Percentiles rank a stretch among this genome's conserved stretches.
These are phyloP conservation scores for Ceraclea dissimilis DNA, from an alignment of 2,888 invertebrate genomes.

Conservation along the genomic window DNA sequence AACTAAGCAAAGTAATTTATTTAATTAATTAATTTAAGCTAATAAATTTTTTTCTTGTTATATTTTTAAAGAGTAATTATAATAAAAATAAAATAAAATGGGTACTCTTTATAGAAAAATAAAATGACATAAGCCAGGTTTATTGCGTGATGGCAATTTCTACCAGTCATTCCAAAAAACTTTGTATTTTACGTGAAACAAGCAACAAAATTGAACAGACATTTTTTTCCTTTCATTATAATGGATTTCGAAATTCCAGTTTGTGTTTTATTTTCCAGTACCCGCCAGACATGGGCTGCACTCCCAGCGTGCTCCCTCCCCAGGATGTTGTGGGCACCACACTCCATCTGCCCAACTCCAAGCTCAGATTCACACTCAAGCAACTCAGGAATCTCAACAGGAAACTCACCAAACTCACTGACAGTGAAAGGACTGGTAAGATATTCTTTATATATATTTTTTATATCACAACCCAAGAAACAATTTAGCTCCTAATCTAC, in stretches of 20 bases:
- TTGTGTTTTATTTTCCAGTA: conserved; percentile 2
- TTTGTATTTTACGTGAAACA: too few species aligned
- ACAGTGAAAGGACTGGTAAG: conserved; percentile 41
- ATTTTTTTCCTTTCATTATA: too few species aligned
- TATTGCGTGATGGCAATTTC: too few species aligned
- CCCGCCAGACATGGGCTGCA: conserved; percentile 22
- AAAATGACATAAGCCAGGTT: too few species aligned
- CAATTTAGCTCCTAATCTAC: too few species aligned
- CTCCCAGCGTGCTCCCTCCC: conserved; percentile 15
- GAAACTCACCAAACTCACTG: conserved; percentile 37
- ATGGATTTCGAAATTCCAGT: too few species aligned
- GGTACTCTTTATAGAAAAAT: too few species aligned
- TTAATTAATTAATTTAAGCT: background rate
- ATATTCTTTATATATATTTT: background rate
- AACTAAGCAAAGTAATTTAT: background rate
- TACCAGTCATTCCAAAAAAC: too few species aligned
- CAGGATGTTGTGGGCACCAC: conserved; percentile 34
- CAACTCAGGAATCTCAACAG: conserved; percentile 40
- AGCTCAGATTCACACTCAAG: conserved; percentile 36
- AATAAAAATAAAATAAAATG: too few species aligned
- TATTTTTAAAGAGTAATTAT: background rate
- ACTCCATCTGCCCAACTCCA: conserved; percentile 38
- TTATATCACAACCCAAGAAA: too few species aligned
- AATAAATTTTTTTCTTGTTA: background rate
- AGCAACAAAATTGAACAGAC: too few species aligned